These are phyloP conservation scores for Lordiphosa andalusiaca DNA, from an alignment of 2,888 invertebrate species.

Conservation along the genomic window DNA sequence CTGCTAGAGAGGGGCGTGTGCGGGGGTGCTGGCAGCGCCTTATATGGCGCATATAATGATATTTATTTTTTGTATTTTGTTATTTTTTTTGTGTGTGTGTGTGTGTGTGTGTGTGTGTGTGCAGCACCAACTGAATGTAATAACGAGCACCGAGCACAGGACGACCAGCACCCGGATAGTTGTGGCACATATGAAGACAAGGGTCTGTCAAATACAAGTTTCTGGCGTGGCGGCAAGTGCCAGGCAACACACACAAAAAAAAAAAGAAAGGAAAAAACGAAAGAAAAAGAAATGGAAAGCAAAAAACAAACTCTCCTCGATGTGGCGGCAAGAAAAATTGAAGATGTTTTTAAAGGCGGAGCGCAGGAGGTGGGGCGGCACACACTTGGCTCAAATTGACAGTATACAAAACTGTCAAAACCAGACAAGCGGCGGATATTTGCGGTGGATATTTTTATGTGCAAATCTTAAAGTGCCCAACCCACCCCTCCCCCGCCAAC, in stretches of 20 bases:
- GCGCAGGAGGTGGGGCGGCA: slow-evolving; percentile 22
- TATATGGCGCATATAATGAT: slow-evolving; percentile 68
- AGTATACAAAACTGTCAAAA: slow-evolving; percentile 62
- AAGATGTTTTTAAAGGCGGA: slow-evolving; percentile 72
- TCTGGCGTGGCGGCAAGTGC: slow-evolving; percentile 56
- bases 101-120: too few relatives aligned
- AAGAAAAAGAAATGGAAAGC: background rate
- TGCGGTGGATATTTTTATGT: slow-evolving; percentile 9
- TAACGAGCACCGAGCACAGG: slow-evolving; percentile 14
- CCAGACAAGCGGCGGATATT: slow-evolving; percentile 32
- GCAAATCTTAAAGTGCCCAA: background rate
- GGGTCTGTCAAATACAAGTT: slow-evolving; percentile 75
- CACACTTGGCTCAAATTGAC: slow-evolving; percentile 68
- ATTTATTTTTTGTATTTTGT: slow-evolving; percentile 26
- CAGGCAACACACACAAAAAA: slow-evolving; percentile 11
- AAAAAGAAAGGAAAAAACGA: slow-evolving; percentile 3
- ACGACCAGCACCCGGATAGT: slow-evolving; percentile 33
- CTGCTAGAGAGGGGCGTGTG: background rate
- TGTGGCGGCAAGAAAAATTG: slow-evolving; percentile 63
- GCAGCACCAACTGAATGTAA: slow-evolving; percentile 60
- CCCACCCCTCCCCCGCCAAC: background rate
- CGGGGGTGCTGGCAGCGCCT: slow-evolving; percentile 16
- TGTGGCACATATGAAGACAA: slow-evolving; percentile 74
- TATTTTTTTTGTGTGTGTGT: slow-evolving; percentile 35
- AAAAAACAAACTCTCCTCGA: slow-evolving; percentile 30